Conservation (phyloP, 2,113 vertebrate species). For the Hoplias malabaricus region DNA sequence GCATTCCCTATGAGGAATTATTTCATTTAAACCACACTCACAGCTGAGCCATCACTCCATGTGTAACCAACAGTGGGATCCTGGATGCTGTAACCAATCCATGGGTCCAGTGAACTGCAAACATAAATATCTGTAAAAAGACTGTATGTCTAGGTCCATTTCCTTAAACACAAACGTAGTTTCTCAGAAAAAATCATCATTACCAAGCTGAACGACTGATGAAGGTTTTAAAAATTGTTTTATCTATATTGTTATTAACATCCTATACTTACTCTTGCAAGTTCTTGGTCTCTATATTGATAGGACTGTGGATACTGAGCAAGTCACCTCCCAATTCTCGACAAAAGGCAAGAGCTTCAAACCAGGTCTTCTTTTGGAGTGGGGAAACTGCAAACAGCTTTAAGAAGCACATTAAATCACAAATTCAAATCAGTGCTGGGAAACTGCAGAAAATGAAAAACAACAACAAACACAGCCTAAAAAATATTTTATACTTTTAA, state of each 20-base stretch:
- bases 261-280: not conserved
- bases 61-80: conserved; percentile 37
- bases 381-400: conserved; percentile 60
- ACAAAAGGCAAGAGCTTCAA: conserved; percentile 85
- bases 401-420: not conserved
- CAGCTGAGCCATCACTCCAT: conserved; percentile 62
- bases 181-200: too few species aligned
- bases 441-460: not conserved
- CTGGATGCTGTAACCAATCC: conserved; percentile 62
- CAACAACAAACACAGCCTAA: too few species aligned
- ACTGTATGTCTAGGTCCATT: not conserved
- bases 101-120: conserved; percentile 51
- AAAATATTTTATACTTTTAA: too few species aligned
- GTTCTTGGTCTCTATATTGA: conserved; percentile 55
- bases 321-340: conserved; percentile 84
- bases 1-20: too few species aligned
- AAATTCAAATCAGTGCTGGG: not conserved
- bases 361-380: conserved; percentile 81
- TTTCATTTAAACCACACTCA: conserved; percentile 69
- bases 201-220: too few species aligned
- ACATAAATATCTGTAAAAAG: not conserved
- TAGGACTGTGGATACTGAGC: conserved; percentile 74
- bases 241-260: not conserved
- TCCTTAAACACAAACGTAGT: too few species aligned
- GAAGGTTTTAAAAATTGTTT: too few species aligned